These are phyloP conservation scores for Machimus atricapillus DNA, from an alignment of 2,888 invertebrate species.

Conservation along the genomic window DNA sequence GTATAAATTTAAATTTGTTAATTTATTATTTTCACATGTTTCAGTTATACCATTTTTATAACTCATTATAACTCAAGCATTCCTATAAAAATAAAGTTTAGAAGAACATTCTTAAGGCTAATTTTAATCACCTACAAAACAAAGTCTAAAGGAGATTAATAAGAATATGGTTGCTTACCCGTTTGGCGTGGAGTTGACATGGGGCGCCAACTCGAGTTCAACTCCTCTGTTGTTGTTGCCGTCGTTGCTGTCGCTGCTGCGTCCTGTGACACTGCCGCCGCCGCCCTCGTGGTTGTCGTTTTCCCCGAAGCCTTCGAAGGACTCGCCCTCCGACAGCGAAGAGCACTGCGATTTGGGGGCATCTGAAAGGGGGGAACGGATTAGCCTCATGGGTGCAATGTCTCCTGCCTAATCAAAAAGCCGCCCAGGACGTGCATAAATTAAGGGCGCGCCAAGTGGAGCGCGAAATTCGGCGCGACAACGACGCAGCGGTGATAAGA, in stretches of 20 bases:
- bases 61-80: no score
- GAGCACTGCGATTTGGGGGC: constrained; percentile 63
- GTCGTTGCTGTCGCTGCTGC: constrained; percentile 48
- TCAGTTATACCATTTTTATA: no score
- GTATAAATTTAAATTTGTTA: no score
- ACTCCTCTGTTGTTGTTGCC: constrained; percentile 54
- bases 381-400: not conserved
- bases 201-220: constrained; percentile 61
- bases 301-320: constrained; percentile 81
- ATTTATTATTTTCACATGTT: no score
- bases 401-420: not conserved
- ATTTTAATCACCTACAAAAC: not conserved
- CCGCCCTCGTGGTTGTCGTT: constrained; percentile 60
- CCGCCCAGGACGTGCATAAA: not conserved
- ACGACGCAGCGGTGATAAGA: not conserved
- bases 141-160: not conserved
- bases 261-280: constrained; percentile 31
- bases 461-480: not conserved
- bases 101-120: not conserved
- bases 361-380: constrained; percentile 49
- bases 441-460: not conserved
- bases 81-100: no score
- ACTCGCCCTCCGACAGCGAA: constrained; percentile 78
- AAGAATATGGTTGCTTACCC: constrained; percentile 46
- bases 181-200: constrained; percentile 54